Conservation (phyloP, 2,888 invertebrate species). For the Microdon myrmicae region DNA sequence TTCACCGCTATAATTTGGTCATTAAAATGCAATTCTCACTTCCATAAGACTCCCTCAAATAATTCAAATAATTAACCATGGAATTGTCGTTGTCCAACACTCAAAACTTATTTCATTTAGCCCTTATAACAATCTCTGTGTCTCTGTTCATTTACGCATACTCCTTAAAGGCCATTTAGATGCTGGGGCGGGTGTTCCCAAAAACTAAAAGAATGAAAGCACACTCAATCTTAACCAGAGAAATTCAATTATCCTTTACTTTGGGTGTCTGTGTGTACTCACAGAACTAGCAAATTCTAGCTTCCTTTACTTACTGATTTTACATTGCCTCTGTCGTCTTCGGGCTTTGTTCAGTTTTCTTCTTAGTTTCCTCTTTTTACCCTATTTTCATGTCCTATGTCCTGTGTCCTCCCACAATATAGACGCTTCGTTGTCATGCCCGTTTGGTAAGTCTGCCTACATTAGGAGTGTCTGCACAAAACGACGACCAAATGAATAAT, state of each 20-base stretch:
- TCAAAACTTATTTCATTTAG: constrained; percentile 13
- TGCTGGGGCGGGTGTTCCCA: constrained; percentile 6
- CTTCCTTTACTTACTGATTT: too few relatives aligned
- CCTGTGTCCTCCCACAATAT: too few relatives aligned
- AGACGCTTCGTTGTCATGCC: too few relatives aligned
- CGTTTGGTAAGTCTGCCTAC: constrained; percentile 2
- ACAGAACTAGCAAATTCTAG: background rate
- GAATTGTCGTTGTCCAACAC: constrained; percentile 10
- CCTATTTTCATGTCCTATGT: too few relatives aligned
- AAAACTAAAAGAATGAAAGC: too few relatives aligned
- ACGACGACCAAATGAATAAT: constrained; percentile 22
- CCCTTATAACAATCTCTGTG: constrained; percentile 19
- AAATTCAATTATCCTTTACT: constrained; percentile 7
- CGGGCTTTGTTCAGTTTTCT: background rate
- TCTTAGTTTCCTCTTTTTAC: constrained; percentile 1
- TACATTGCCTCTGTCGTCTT: constrained; percentile 1
- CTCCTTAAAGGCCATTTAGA: constrained; percentile 14
- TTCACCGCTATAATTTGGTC: constrained; percentile 1
- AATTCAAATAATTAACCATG: constrained; percentile 19
- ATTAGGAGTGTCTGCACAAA: constrained; percentile 16
- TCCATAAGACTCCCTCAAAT: constrained; percentile 3
- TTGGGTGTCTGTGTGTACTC: background rate
- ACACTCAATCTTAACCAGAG: constrained; percentile 3
- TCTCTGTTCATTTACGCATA: constrained; percentile 12
- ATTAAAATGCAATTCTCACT: constrained; percentile 18